Evolutionary conservation across 2,888 invertebrate species (phyloP), one percentile per base, ranked within the genome.

Genomic region (Harmothoe impar): DNA sequence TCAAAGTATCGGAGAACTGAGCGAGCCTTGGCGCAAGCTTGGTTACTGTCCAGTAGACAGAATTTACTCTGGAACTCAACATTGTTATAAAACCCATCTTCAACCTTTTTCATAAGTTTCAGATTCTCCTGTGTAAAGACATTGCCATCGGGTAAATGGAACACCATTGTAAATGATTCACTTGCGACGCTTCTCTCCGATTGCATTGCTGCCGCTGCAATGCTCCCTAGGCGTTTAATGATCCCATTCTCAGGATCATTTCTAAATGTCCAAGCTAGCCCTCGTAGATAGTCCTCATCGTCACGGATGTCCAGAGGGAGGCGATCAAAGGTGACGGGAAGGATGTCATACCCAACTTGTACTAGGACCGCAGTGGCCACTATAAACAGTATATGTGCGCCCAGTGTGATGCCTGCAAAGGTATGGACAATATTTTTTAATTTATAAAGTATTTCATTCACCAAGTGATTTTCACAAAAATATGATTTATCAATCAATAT

Each of bases 231-330:
- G 29, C 91, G 89, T n/a, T 17, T 12, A 81, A 91, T 89, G 62
- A 91, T 85, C 12, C 12, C 15, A n/a, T 25, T 29, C 25, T 54
- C 81, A 17, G n/a, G 51, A 12, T 90, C 54, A 86, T 77, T 43
- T 5, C 93, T 89, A 54, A 92, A 91, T 23, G 89, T 89, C 93
- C 93, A 94, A 0, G 94, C 93, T 52, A 93, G 85, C 52, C 92
- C 93, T 35, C 94, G 91, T 23, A 93, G 91, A 85, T 91, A 92
- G 92, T 93, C 93, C 0, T 92, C 93, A 17, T 94, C 92, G 25
- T 92, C 90, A 68, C 92, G 92, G 25, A 94, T 93, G 81, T 94
- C 93, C 91, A 94, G 93, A 0, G 95, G 92, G n/a, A 92, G 62
- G 15, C 91, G 81, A 52, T 91, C 92, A 89, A 92, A 92, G 23